Evolutionary conservation across 1,140 invertebrate species (phyloP).

Genomic region (Babylonia areolata): DNA sequence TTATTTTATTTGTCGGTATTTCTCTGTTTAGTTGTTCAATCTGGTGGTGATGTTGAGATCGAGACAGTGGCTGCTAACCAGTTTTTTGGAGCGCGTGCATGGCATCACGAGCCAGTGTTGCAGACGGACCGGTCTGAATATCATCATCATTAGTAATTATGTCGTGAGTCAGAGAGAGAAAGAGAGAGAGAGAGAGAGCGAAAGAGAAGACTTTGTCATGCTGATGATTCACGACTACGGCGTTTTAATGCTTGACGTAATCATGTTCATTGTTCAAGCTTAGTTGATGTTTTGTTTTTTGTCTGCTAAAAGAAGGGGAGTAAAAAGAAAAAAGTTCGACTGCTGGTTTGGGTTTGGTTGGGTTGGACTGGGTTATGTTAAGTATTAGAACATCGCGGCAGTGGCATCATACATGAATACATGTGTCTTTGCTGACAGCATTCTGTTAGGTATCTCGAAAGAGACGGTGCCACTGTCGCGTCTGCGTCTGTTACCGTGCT

Average conservation of each 20-base stretch:
- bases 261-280: neutral
- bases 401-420: too few species aligned
- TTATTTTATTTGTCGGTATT: neutral
- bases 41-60: neutral
- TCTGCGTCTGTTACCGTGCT: too few species aligned
- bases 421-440: too few species aligned
- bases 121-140: constrained; percentile 40
- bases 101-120: constrained; percentile 18
- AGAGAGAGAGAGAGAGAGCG: constrained; percentile 2
- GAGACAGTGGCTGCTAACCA: constrained; percentile 12
- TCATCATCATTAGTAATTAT: constrained; percentile 38
- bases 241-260: neutral
- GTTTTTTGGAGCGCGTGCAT: constrained; percentile 31
- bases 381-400: too few species aligned
- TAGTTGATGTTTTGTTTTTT: too few species aligned
- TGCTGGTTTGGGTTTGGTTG: too few species aligned
- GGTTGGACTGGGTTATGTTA: too few species aligned
- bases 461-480: too few species aligned
- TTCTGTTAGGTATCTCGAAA: too few species aligned
- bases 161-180: constrained; percentile 26
- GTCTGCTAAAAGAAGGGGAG: too few species aligned
- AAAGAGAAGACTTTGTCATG: constrained; percentile 29
- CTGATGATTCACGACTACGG: constrained; percentile 28
- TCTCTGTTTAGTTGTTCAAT: neutral
- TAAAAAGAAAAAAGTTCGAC: too few species aligned